Evolutionary conservation across 2,888 invertebrate genomes (phyloP).

Genomic region (Frankliniella intonsa): DNA sequence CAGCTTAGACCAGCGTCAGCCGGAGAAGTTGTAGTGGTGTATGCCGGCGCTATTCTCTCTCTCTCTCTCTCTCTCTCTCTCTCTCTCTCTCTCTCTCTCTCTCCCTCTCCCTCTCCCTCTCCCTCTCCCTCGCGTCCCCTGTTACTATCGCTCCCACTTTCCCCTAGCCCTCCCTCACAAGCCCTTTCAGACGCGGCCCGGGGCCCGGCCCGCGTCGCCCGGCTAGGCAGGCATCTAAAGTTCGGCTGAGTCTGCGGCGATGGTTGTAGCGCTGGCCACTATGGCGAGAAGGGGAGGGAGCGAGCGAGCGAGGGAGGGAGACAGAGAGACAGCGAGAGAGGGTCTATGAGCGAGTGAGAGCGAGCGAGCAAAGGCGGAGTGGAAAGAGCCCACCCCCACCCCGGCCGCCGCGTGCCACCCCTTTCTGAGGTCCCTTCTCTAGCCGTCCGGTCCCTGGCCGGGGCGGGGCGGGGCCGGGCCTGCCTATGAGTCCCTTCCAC

Average conservation of each 20-base stretch:
- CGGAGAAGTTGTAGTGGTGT: not conserved
- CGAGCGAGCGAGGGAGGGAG: not conserved
- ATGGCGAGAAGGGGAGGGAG: not conserved
- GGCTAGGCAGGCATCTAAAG: not conserved
- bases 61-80: not conserved
- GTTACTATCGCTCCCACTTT: not conserved
- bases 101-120: not conserved
- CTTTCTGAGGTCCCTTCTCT: too few species aligned
- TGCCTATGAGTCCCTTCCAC: too few species aligned
- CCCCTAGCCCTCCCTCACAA: not conserved
- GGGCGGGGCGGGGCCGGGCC: too few species aligned
- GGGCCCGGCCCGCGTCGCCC: not conserved
- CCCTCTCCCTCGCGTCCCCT: not conserved
- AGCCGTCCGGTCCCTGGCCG: too few species aligned
- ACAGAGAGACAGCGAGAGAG: not conserved
- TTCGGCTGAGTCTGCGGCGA: slow-evolving; percentile 2
- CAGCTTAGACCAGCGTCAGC: too few species aligned
- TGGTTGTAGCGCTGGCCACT: not conserved
- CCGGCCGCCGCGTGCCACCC: too few species aligned
- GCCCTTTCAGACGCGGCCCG: not conserved
- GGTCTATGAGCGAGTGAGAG: not conserved
- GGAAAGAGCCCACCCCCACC: not conserved
- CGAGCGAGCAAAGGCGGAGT: not conserved
- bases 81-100: slow-evolving; percentile 1
- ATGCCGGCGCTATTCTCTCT: not conserved